Evolutionary conservation across 2,888 invertebrate species (phyloP).

Genomic region (Alcis repandata): DNA sequence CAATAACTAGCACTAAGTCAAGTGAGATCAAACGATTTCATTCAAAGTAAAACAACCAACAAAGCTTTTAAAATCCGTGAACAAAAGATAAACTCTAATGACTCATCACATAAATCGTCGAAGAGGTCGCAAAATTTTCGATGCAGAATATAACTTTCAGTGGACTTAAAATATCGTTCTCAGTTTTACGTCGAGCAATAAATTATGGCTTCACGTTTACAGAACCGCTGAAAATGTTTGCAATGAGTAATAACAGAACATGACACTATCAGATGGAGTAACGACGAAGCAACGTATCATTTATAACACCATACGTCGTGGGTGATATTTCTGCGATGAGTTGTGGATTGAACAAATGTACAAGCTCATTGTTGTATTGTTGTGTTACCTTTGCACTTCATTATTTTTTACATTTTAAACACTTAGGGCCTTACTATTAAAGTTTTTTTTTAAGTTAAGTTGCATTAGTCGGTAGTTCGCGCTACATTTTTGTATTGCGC

Average conservation of each 20-base stretch:
- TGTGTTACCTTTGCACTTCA: no score
- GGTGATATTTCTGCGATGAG: neutral
- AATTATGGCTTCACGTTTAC: constrained; percentile 62
- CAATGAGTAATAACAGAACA: constrained; percentile 73
- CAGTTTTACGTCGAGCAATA: constrained; percentile 54
- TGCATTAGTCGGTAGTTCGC: no score
- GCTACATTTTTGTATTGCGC: no score
- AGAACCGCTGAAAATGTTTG: constrained; percentile 66
- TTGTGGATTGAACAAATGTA: no score
- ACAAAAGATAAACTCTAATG: constrained; percentile 4
- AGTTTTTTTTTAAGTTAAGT: no score
- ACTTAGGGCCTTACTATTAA: no score
- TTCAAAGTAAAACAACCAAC: neutral
- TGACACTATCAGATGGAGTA: constrained; percentile 66
- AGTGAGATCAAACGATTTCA: no score
- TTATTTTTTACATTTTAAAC: no score
- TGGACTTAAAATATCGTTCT: constrained; percentile 24
- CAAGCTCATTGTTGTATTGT: no score
- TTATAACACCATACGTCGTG: constrained; percentile 49
- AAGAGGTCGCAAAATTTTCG: constrained; percentile 10
- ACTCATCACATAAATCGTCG: constrained; percentile 13
- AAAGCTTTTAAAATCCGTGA: neutral
- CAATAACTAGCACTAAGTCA: no score
- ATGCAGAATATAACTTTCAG: constrained; percentile 21
- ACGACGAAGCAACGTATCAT: constrained; percentile 29